Evolutionary conservation across 2,888 invertebrate species (phyloP).

Genomic region (Harpagoxenus sublaevis): DNA sequence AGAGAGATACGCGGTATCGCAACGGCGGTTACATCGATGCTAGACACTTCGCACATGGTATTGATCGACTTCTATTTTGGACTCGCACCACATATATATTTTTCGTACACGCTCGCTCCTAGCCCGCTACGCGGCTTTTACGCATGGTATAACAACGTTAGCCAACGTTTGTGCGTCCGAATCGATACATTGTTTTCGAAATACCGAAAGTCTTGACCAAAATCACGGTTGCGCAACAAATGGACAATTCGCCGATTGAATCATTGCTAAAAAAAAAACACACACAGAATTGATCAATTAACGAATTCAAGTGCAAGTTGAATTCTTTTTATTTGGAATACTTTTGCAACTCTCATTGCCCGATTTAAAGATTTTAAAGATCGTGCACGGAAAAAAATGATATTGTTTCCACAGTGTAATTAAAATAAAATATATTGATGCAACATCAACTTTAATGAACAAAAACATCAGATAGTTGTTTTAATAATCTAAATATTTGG

Average conservation of each 20-base stretch:
- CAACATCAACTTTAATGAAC: no score
- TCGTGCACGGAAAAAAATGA: no score
- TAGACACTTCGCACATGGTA: constrained; percentile 33
- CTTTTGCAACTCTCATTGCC: no score
- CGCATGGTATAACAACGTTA: constrained; percentile 41
- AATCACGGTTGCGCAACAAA: background rate
- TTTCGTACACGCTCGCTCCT: constrained; percentile 34
- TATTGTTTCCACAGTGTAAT: no score
- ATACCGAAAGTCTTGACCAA: background rate
- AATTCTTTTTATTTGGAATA: background rate
- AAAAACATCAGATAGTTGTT: no score
- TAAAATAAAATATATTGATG: no score
- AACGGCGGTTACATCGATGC: constrained; percentile 25
- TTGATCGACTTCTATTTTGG: constrained; percentile 50
- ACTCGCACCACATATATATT: constrained; percentile 32
- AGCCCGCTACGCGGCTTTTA: background rate
- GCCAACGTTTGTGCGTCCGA: background rate
- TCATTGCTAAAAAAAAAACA: background rate
- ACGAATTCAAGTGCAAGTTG: background rate
- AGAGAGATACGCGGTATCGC: background rate
- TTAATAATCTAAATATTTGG: no score
- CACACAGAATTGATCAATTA: background rate
- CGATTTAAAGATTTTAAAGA: background rate
- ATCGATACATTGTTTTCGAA: constrained; percentile 42
- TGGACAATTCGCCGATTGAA: background rate